Evolutionary conservation across 2,113 vertebrate genomes (phyloP), one percentile per base, ranked within the genome.

Genomic region (Caretta caretta): DNA sequence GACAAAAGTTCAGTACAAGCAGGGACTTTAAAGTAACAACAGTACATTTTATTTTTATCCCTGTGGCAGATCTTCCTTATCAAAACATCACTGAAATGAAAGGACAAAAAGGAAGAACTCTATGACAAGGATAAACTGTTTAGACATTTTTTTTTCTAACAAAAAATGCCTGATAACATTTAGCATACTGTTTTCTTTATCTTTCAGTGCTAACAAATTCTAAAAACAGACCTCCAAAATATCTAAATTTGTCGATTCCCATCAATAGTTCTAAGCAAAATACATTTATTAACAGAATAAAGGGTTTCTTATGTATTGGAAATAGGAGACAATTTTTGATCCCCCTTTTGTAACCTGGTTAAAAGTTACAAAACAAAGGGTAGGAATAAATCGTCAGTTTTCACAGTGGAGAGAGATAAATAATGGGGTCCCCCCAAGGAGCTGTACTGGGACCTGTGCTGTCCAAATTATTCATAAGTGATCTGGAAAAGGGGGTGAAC

Each of bases 51-150:
- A 50, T 85, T 96, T 94, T 97, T 92, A 94, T 35, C 25, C 72
- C 72, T 87, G 51, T 31, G 57, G 8, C 42, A 84, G 35, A 46
- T 56, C 25, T 94, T 85, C 56, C 3, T 3, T 94, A 84, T 75
- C 69, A 90, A 88, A 20, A 31, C 87, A 53, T 92, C 81, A 94
- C 53, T 72, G 84, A 94, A 93, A 59, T 87, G 87, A 83, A 96
- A 96, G 51, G 50, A 90, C 31, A 82, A 29, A 90, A 90, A 48
- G 4, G 80, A 92, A 96, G 94, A 93, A 20, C 8, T 89, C n/a
- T 80, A 1, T 42, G 35, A 86, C 10, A 90, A 76, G 20, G 75
- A 50, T 88, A 48, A 96, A 93, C 25, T 29, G 69, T 17, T 57
- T 38, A 57, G 79, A 27, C 35, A 24, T 82, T 90, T 92, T 89